These are phyloP conservation scores for Petrocephalus zakoni DNA, from an alignment of 2,113 vertebrate genomes.

Conservation along the genomic window DNA sequence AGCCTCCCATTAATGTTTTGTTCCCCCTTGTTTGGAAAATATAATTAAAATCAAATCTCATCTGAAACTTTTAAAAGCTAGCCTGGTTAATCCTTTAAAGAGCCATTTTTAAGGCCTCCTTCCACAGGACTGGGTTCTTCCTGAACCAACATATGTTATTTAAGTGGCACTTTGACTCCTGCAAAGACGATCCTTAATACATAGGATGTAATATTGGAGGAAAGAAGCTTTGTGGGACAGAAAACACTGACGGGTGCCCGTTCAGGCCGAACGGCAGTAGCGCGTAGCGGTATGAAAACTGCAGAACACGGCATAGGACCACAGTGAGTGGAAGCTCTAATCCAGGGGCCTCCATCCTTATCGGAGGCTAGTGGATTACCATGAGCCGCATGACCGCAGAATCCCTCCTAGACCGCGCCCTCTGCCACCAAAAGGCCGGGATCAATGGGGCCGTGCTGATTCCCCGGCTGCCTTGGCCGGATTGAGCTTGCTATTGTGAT, in stretches of 20 bases:
- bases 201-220: not conserved
- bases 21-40: slow-evolving; percentile 22
- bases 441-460: slow-evolving; percentile 69
- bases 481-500: slow-evolving; percentile 63
- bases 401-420: slow-evolving; percentile 61
- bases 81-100: not conserved
- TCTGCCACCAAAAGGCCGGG: slow-evolving; percentile 56
- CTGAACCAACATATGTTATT: not conserved
- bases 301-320: slow-evolving; percentile 47
- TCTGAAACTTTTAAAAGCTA: slow-evolving; percentile 15
- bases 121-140: not conserved
- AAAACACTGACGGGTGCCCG: not conserved
- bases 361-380: slow-evolving; percentile 72
- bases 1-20: slow-evolving; percentile 14
- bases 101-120: not conserved
- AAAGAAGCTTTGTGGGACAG: not conserved
- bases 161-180: not conserved
- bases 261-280: slow-evolving; percentile 26
- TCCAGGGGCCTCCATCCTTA: slow-evolving; percentile 70
- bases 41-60: slow-evolving; percentile 26
- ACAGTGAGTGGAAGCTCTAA: slow-evolving; percentile 64
- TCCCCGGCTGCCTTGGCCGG: slow-evolving; percentile 54
- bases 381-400: slow-evolving; percentile 64
- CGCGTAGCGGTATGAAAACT: slow-evolving; percentile 40
- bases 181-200: slow-evolving; percentile 10